phyloP scores from a whole-genome alignment of 2,113 vertebrate species.

The Saguinus imperator region DNA sequence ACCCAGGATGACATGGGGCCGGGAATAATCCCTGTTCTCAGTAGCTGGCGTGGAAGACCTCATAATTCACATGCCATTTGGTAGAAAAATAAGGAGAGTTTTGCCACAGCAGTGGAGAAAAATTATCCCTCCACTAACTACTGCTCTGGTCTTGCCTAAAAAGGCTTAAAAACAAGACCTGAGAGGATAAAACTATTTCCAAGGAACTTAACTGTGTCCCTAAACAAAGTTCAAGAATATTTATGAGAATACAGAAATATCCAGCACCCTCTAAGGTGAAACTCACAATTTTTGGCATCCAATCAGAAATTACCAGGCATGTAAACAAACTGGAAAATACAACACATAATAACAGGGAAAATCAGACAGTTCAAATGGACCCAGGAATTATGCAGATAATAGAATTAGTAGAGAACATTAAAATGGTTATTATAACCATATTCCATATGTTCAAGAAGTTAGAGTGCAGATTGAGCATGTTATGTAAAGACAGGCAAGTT shows the following conservation, averaged over 20 bases:
- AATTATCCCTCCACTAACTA: not conserved
- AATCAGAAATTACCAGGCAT: not conserved
- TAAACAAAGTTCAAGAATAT: not conserved
- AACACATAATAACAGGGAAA: not conserved
- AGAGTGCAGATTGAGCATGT: not conserved
- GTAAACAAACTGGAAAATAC: not conserved
- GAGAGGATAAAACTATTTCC: not conserved
- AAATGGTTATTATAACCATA: not conserved
- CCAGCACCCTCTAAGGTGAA: not conserved
- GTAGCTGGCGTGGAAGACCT: not conserved
- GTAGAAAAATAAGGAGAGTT: not conserved
- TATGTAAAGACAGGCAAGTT: not conserved
- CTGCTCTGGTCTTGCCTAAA: not conserved
- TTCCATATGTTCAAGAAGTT: not conserved
- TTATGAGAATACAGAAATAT: conserved; percentile 31
- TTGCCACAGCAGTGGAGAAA: not conserved
- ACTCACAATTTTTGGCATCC: not conserved
- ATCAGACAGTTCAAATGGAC: not conserved
- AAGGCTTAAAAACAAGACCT: not conserved
- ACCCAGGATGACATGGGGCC: not conserved
- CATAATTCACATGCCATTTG: not conserved
- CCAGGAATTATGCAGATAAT: not conserved
- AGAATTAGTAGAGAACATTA: not conserved
- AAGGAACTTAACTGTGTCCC: not conserved
- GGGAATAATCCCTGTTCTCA: not conserved